Percentiles rank a stretch among this genome's conserved stretches.
Conservation (phyloP, 1,140 invertebrate species). For the honey bee (Apis mellifera) region Amel_HAv3.1 CM009940.2:9052001-9052500, state of each 20-base stretch:
- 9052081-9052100: background rate
- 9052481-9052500: background rate
- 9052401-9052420: background rate
- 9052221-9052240: too few species aligned
- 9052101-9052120: background rate
- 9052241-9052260: too few species aligned
- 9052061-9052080: background rate
- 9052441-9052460: background rate
- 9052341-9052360: too few species aligned
- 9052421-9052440: background rate
- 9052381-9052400: background rate
- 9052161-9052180: background rate
- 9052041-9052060: background rate
- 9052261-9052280: background rate
- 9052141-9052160: background rate
- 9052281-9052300: background rate
- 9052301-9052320: background rate
- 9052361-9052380: too few species aligned
- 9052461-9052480: background rate
- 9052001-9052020: constrained; percentile 3
- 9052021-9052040: constrained; percentile 31
- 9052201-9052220: too few species aligned
- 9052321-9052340: background rate
- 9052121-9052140: background rate
- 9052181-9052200: background rate